These are phyloP conservation scores for Blera fallax DNA, from an alignment of 2,888 invertebrate genomes.

Conservation along the genomic window DNA sequence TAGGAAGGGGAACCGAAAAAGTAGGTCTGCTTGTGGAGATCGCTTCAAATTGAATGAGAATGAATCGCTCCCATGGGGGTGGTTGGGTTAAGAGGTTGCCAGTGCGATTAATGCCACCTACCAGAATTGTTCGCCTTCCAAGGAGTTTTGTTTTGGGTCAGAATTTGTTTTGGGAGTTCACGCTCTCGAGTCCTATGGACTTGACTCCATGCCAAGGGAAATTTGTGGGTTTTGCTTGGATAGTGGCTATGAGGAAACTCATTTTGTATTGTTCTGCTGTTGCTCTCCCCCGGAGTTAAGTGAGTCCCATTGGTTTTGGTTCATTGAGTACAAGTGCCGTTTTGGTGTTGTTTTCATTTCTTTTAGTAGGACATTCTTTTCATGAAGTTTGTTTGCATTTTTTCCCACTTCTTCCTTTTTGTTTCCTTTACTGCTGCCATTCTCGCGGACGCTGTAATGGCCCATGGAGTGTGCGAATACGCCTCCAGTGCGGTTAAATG, in stretches of 20 bases:
- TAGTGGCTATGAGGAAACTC: conserved; percentile 26
- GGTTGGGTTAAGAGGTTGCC: conserved; percentile 61
- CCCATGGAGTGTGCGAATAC: conserved; percentile 51
- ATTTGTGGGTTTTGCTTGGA: conserved; percentile 59
- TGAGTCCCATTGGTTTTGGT: conserved; percentile 67
- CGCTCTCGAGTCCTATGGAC: conserved; percentile 20
- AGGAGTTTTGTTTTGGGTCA: conserved; percentile 50
- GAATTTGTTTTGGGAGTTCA: conserved; percentile 61
- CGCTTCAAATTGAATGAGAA: conserved; percentile 68
- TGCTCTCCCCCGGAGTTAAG: conserved; percentile 38
- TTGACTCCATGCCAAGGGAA: neutral
- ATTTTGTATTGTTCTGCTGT: conserved; percentile 45
- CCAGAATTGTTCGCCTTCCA: conserved; percentile 16
- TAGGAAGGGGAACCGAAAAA: neutral
- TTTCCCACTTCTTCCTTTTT: neutral
- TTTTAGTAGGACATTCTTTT: conserved; percentile 52
- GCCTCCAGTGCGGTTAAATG: conserved; percentile 66
- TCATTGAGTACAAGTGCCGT: conserved; percentile 68
- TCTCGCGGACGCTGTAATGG: conserved; percentile 47
- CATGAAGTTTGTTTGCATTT: conserved; percentile 46
- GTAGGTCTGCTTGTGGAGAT: conserved; percentile 26
- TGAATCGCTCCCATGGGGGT: conserved; percentile 63
- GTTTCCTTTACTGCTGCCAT: conserved; percentile 15
- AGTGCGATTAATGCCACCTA: conserved; percentile 66
- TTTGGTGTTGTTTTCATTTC: conserved; percentile 57